These are phyloP conservation scores for Artemisiospiza belli DNA, from an alignment of 2,113 vertebrate genomes.

Conservation along the genomic window DNA sequence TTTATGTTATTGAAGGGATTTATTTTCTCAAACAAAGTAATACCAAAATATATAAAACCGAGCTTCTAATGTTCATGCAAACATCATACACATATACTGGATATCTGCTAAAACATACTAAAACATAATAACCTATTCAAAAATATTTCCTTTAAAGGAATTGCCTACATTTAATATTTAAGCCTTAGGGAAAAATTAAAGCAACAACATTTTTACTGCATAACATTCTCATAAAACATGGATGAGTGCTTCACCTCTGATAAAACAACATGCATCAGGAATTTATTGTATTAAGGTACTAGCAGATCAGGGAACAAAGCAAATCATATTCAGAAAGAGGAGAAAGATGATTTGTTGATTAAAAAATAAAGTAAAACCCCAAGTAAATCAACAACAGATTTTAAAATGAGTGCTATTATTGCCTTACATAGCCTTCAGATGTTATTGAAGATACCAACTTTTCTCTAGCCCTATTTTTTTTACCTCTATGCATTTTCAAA, in stretches of 20 bases:
- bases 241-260: not conserved
- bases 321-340: not conserved
- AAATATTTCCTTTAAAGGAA: conserved; percentile 19
- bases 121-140: conserved; percentile 9
- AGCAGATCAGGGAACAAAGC: not conserved
- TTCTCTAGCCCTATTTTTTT: not conserved
- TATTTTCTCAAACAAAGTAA: not conserved
- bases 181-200: conserved; percentile 36
- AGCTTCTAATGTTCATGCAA: not conserved
- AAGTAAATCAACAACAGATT: not conserved
- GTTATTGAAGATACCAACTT: not conserved
- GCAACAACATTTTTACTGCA: not conserved
- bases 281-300: not conserved
- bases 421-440: not conserved
- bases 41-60: not conserved
- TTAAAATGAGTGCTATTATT: not conserved
- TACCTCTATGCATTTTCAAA: not conserved
- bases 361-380: not conserved
- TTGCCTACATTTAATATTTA: conserved; percentile 23
- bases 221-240: conserved; percentile 8
- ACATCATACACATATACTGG: not conserved
- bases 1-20: not conserved
- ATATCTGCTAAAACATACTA: not conserved
- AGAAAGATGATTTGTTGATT: not conserved
- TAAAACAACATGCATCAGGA: not conserved